Conservation (phyloP, 2,888 invertebrate species). For the Andrena minutula region DNA sequence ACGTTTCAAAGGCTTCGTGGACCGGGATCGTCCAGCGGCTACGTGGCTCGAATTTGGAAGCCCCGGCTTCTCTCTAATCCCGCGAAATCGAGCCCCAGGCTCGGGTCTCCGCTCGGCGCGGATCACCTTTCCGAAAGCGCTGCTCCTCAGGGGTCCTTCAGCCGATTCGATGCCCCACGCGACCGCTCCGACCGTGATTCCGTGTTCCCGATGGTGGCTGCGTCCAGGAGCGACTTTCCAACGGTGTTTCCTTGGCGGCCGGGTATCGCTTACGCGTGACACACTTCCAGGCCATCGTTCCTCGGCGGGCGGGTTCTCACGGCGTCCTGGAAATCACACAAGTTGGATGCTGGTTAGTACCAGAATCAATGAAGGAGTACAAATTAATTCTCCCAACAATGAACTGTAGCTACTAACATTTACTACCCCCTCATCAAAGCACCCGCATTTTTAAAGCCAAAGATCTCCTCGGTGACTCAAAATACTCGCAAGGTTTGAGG, state of each 20-base stretch:
- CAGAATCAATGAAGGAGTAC: not conserved
- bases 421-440: too few relatives aligned
- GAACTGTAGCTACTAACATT: not conserved
- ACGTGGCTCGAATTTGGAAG: constrained; percentile 59
- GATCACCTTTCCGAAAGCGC: constrained; percentile 13
- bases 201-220: constrained; percentile 27
- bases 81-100: constrained; percentile 39
- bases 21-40: constrained; percentile 14
- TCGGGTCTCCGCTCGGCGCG: constrained; percentile 22
- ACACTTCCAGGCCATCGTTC: constrained; percentile 52
- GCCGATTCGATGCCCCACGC: constrained; percentile 31
- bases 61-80: constrained; percentile 9
- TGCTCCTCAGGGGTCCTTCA: constrained; percentile 12
- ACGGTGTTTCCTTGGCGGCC: constrained; percentile 44
- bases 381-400: not conserved
- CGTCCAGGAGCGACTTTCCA: constrained; percentile 46
- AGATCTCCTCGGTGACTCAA: too few relatives aligned
- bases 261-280: constrained; percentile 53
- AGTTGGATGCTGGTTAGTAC: constrained; percentile 2
- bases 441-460: too few relatives aligned
- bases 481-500: too few relatives aligned
- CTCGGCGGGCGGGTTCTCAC: constrained; percentile 26
- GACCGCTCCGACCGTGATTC: constrained; percentile 19
- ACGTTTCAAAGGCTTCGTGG: constrained; percentile 25
- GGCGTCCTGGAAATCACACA: constrained; percentile 47